Evolutionary conservation across 2,113 vertebrate species (phyloP).

Genomic region (Bagarius yarrelli): DNA sequence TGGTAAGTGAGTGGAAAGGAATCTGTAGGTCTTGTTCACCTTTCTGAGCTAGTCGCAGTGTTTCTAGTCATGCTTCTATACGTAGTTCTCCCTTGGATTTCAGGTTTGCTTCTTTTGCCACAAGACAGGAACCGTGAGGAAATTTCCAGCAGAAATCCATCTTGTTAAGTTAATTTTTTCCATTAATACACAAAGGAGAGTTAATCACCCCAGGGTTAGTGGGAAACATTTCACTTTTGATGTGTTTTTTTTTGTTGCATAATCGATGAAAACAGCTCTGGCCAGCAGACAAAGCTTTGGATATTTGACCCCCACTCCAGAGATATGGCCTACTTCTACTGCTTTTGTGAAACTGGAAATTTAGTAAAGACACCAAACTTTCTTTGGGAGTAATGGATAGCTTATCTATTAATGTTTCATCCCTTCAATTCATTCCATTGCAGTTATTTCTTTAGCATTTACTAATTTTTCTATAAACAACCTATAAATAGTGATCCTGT

Average conservation of each 20-base stretch:
- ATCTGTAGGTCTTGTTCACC: neutral
- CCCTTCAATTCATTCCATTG: neutral
- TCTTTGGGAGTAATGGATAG: neutral
- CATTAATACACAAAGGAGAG: conserved; percentile 9
- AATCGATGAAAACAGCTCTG: neutral
- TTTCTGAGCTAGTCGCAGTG: neutral
- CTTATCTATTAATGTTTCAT: neutral
- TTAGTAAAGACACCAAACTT: too few relatives aligned
- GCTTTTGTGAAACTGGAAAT: neutral
- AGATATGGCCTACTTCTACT: conserved; percentile 9
- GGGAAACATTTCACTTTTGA: neutral
- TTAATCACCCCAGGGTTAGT: neutral
- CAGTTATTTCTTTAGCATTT: neutral
- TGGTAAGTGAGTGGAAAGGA: conserved; percentile 4
- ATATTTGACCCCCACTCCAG: neutral
- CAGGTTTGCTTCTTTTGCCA: neutral
- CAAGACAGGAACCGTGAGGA: neutral
- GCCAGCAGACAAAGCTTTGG: neutral
- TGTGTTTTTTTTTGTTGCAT: neutral
- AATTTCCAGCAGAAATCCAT: conserved; percentile 6
- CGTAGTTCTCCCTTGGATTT: neutral
- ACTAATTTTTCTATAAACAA: conserved; percentile 36
- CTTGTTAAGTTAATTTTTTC: neutral
- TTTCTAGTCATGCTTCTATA: neutral
- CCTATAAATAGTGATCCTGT: conserved; percentile 63